Evolutionary conservation across 1,140 invertebrate species (phyloP).

Genomic region (Neodiprion lecontei): DNA sequence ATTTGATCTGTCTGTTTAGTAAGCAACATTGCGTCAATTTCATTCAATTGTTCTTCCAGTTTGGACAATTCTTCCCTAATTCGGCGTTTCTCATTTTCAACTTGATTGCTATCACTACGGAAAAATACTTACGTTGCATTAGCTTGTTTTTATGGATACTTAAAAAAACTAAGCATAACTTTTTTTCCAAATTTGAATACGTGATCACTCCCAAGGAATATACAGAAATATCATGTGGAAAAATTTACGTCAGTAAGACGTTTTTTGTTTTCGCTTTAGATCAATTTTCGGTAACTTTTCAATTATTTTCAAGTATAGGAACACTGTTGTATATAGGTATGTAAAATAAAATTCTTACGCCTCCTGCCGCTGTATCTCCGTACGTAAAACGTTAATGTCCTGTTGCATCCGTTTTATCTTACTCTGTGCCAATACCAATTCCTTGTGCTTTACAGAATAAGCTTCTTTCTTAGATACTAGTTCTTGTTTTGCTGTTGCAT

Average conservation of each 20-base stretch:
- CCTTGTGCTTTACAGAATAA: conserved; percentile 31
- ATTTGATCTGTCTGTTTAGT: conserved; percentile 58
- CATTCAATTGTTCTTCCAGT: conserved; percentile 48
- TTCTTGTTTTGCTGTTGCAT: conserved; percentile 32
- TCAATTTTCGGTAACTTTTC: too few relatives aligned
- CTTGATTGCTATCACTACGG: conserved; percentile 31
- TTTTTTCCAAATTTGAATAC: not conserved
- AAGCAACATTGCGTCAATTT: conserved; percentile 56
- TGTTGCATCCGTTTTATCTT: conserved; percentile 38
- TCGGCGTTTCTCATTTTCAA: conserved; percentile 34
- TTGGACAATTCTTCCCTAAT: conserved; percentile 33
- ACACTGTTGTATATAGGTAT: not conserved
- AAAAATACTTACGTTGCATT: conserved; percentile 10
- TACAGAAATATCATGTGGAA: not conserved
- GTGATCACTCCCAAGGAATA: not conserved
- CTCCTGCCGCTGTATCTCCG: conserved; percentile 47
- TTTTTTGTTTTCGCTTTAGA: too few relatives aligned
- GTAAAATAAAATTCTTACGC: conserved; percentile 32
- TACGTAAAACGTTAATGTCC: conserved; percentile 40
- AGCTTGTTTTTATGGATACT: not conserved
- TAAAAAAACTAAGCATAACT: not conserved
- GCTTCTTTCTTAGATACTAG: conserved; percentile 29
- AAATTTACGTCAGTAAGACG: too few relatives aligned
- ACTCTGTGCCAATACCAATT: conserved; percentile 25
- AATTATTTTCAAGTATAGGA: too few relatives aligned